Percentiles rank a stretch among this genome's conserved stretches.
These are phyloP conservation scores for Chelonus formosanus DNA, from an alignment of 2,888 invertebrate genomes.

Conservation along the genomic window DNA sequence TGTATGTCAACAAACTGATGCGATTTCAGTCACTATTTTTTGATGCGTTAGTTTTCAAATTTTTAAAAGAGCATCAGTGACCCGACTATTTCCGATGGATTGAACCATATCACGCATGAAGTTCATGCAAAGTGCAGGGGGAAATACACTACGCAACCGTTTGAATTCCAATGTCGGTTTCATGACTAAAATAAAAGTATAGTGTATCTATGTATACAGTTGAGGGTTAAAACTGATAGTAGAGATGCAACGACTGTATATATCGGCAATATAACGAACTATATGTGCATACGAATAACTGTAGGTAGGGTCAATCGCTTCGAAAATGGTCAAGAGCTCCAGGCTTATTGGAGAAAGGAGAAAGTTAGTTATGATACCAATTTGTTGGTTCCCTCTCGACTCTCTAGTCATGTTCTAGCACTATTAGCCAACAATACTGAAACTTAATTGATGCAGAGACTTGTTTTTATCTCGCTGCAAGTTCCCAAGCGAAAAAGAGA, in stretches of 20 bases:
- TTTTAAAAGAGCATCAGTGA: not conserved
- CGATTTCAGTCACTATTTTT: constrained; percentile 14
- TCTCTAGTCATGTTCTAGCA: constrained; percentile 19
- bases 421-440: constrained; percentile 35
- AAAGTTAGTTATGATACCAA: constrained; percentile 43
- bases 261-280: constrained; percentile 9
- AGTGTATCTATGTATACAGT: constrained; percentile 3
- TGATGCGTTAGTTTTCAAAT: constrained; percentile 10
- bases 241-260: constrained; percentile 2
- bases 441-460: constrained; percentile 40
- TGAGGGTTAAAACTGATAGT: constrained; percentile 1
- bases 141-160: constrained; percentile 14
- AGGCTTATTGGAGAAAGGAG: constrained; percentile 12
- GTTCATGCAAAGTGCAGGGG: not conserved
- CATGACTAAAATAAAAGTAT: constrained; percentile 19
- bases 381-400: constrained; percentile 39
- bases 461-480: constrained; percentile 37
- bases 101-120: not conserved
- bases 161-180: constrained; percentile 7
- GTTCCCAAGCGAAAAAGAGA: not conserved
- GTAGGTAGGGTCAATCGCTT: constrained; percentile 5
- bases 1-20: not conserved
- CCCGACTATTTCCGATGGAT: constrained; percentile 17
- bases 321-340: constrained; percentile 18
- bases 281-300: constrained; percentile 12